Evolutionary conservation across 2,113 vertebrate genomes (phyloP), one percentile per base, ranked within the genome.

Genomic region (Mionectes macconnelli): DNA sequence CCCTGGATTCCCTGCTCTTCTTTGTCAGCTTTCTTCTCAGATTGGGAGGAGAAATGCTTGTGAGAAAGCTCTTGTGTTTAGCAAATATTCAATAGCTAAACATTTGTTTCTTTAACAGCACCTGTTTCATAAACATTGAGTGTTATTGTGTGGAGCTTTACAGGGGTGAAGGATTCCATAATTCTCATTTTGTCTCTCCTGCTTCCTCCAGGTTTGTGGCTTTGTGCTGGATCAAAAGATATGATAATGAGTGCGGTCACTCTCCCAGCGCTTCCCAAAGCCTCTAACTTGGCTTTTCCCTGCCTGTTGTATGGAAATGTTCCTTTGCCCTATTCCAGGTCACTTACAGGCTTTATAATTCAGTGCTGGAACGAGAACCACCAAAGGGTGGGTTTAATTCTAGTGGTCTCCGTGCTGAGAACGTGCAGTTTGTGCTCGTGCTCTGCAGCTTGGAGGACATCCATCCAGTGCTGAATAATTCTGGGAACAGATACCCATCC

Each of bases 141-240:
- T 42, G 1, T 56, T 40, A 40, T 72, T 59, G 39, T 72, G 56
- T 76, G 81, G 64, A 39, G 66, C 60, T 94, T 94, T 10, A 56
- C 66, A 35, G 37, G 15, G 57, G 57, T 79, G 63, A 85, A 62
- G 37, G 66, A 69, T 84, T 42, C 78, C 2, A 0, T 82, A 66
- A 69, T 90, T 79, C 60, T 18, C 91, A 10, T 82, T 95, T 94
- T 85, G 63, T 69, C 72, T 92, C 77, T 35, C 40, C 67, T 91
- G 27, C 69, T 83, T 94, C 47, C 56, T n/a, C 45, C 78, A 66
- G 53, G 30, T 78, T 90, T 85, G 75, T 94, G 87, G 78, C 67
- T 93, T 89, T 84, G 27, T 56, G 60, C 76, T 63, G 47, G 67
- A 77, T 94, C 78, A 53, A 84, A 76, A 94, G 92, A 76, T 80